Evolutionary conservation across 1,140 invertebrate genomes (phyloP).

Genomic region (Triops longicaudatus): DNA sequence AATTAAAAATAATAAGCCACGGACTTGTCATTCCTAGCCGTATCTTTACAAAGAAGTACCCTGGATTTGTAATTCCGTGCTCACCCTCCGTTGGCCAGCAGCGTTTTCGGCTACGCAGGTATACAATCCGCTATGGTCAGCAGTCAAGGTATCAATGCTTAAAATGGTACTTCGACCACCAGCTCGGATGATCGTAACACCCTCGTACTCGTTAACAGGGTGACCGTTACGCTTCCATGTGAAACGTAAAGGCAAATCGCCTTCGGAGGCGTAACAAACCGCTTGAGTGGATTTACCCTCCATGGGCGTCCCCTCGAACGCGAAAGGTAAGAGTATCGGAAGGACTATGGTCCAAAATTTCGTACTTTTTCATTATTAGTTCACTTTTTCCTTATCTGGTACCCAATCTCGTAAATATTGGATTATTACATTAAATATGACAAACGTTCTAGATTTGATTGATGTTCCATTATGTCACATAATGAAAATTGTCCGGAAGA

Average conservation of each 20-base stretch:
- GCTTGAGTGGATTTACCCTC: constrained; percentile 29
- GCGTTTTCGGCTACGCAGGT: constrained; percentile 59
- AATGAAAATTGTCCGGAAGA: not conserved
- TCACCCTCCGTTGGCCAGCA: constrained; percentile 41
- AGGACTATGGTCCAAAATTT: constrained; percentile 29
- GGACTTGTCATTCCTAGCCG: not conserved
- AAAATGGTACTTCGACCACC: constrained; percentile 18
- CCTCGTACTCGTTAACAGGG: constrained; percentile 19
- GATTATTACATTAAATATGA: too few relatives aligned
- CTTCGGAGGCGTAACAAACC: constrained; percentile 30
- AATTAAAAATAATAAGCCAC: constrained; percentile 16
- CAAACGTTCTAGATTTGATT: not conserved
- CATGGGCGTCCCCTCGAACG: constrained; percentile 28
- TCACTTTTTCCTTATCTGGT: not conserved
- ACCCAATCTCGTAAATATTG: not conserved
- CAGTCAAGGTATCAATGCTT: constrained; percentile 41
- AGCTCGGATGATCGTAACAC: constrained; percentile 16
- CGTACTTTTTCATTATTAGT: not conserved
- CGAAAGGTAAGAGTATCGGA: constrained; percentile 30
- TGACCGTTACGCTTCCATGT: constrained; percentile 31
- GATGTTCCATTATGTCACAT: not conserved
- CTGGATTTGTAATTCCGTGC: constrained; percentile 15
- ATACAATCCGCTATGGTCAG: constrained; percentile 64
- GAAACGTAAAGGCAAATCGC: constrained; percentile 32
- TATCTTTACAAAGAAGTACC: constrained; percentile 6